Evolutionary conservation across 2,888 invertebrate species (phyloP).

Genomic region (Rhopalosiphum nymphaeae): DNA sequence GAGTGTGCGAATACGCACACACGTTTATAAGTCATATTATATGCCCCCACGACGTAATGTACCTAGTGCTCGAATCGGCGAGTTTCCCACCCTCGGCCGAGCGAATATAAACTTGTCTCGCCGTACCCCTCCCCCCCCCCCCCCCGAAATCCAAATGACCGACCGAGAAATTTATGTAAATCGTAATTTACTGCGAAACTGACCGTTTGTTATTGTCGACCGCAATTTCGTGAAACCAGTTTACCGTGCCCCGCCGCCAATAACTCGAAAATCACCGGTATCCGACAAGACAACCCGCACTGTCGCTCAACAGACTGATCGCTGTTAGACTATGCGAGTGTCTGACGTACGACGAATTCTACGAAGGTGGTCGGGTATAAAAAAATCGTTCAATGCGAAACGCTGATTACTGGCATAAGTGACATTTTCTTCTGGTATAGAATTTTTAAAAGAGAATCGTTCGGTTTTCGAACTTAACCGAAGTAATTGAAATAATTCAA

Average conservation of each 20-base stretch:
- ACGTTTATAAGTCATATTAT: neutral
- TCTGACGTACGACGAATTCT: neutral
- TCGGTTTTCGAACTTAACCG: neutral
- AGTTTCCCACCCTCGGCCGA: constrained; percentile 45
- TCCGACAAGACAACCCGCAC: neutral
- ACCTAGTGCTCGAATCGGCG: neutral
- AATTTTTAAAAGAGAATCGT: neutral
- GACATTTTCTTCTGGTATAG: neutral
- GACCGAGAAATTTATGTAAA: constrained; percentile 57
- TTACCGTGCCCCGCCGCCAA: neutral
- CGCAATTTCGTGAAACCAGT: constrained; percentile 52
- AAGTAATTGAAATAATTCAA: neutral
- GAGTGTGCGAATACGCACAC: neutral
- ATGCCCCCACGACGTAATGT: neutral
- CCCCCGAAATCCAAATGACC: neutral
- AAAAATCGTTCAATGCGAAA: neutral
- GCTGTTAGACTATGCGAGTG: neutral
- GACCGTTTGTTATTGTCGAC: constrained; percentile 40
- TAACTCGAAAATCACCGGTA: neutral
- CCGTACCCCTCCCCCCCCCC: neutral
- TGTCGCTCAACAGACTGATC: neutral
- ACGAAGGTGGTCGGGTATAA: neutral
- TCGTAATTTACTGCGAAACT: constrained; percentile 62
- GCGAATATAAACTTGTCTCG: neutral
- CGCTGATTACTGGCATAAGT: too few species aligned